Evolutionary conservation across 2,888 invertebrate species (phyloP), one percentile per base, ranked within the genome.

Genomic region (Neoscelio sp.): DNA sequence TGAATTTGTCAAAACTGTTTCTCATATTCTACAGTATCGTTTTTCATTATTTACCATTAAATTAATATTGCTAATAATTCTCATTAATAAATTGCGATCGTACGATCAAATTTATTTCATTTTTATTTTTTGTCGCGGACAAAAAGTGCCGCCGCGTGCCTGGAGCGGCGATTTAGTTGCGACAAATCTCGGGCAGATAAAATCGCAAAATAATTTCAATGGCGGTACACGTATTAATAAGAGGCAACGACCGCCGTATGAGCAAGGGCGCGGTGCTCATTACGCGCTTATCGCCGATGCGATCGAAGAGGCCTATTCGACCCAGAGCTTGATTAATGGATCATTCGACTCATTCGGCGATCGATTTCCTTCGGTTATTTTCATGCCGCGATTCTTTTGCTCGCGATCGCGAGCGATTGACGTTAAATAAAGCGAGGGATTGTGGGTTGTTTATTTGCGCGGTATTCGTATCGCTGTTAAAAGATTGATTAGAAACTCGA

Each of bases 281-380:
- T 89, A 88, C 88, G 84, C 81, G 81, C 85, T 83, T 88, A 89
- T 88, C 89, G 86, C 79, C 80, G 78, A 80, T 68, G 67, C 84
- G 87, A 88, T 86, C 85, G 87, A 82, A 35, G 50, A 54, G 67
- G 80, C 80, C 83, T 85, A 82, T 84, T 84, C 85, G 81, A 82
- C 81, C 81, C 82, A 85, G 81, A 81, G 84, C 82, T 88, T 89
- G 89, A 89, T 89, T 89, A 89, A 89, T 89, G 89, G 87, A 86
- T 84, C 84, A 84, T 82, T 76, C 75, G 71, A 50, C 68, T 71
- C 65, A 65, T 73, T 65, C 70, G 56, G 50, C 65, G 70, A 70
- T 64, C 65, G 48, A 71, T 80, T 81, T 70, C 71, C 42, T 71
- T 50, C 28, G 40, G 35, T 68, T 70, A 74, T 70, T 70, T 74